phyloP scores from a whole-genome alignment of 2,113 vertebrate genomes.

The Talpa occidentalis region DNA sequence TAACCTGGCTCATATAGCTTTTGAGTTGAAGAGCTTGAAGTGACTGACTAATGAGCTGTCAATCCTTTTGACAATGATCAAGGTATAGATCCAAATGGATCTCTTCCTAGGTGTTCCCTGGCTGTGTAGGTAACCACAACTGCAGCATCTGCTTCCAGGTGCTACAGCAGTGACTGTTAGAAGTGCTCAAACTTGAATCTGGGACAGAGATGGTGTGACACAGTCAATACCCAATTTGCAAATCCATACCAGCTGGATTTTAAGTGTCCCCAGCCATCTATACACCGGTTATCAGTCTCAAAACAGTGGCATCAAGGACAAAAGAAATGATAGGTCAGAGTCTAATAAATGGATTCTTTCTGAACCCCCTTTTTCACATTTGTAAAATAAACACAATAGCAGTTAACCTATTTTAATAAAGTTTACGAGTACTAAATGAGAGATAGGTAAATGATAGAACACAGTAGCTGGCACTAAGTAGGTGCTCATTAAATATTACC shows the following conservation, averaged over 20 bases:
- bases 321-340: background rate
- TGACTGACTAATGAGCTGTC: background rate
- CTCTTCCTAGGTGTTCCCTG: background rate
- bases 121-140: background rate
- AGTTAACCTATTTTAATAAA: background rate
- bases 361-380: background rate
- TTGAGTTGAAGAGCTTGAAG: background rate
- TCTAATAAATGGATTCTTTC: background rate
- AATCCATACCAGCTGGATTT: background rate
- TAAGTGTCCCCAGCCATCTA: background rate
- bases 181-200: background rate
- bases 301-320: background rate
- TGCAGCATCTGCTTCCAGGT: background rate
- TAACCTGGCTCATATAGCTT: background rate
- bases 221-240: background rate
- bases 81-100: background rate
- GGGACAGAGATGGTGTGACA: background rate
- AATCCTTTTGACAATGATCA: background rate
- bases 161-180: no score
- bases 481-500: background rate
- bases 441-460: background rate
- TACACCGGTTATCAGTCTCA: background rate
- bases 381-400: conserved; percentile 7
- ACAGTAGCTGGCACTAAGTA: background rate
- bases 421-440: background rate